Base-by-base conservation (phyloP, 1,140 invertebrate species). In the Nilaparvata lugens region DNA sequence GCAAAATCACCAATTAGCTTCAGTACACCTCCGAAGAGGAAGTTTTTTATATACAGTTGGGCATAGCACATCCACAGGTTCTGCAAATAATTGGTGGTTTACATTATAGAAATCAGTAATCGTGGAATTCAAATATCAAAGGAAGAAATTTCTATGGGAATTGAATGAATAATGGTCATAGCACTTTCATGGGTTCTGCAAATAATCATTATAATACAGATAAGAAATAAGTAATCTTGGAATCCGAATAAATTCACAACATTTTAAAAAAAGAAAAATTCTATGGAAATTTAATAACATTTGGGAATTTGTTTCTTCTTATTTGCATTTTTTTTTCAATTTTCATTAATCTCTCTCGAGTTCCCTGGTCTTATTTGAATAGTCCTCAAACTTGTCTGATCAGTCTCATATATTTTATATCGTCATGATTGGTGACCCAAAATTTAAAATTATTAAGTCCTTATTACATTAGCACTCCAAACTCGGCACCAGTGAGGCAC, bases 1-100 rank as follows among this genome's bases (percentile, higher is more conserved):
- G 83, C 79, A 64, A 83, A 72, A 73, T 93, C 90, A n/a, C 88
- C 86, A n/a, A 83, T 70, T 21, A 93, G 70, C 69, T 91, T 88
- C 58, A 88, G 76, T 48, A 89, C 60, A 2, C 87, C 89, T 25
- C 87, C 87, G 21, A 87, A 72, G 19, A 81, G 74, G 72, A 91
- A 84, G 65, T 83, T 82, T 45, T 78, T 76, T 85, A 88, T 89
- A 65, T 87, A 83, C 53, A 80, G 83, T 66, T 75, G 76, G 66
- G 83, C 75, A 68, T 86, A 88, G 66, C 85, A 87, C 62, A 73
- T 72, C 86, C 86, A 89, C 40, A 86, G 74, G 55, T 59, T 66
- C 60, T 64, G 21, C 60, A 66, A 56, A 62, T 65, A 66, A 43
- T 48, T n/a, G n/a, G n/a, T n/a, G n/a, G 2, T 21, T 52, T 16